Conservation (phyloP, 2,113 vertebrate genomes). For the Nipponia nippon region DNA sequence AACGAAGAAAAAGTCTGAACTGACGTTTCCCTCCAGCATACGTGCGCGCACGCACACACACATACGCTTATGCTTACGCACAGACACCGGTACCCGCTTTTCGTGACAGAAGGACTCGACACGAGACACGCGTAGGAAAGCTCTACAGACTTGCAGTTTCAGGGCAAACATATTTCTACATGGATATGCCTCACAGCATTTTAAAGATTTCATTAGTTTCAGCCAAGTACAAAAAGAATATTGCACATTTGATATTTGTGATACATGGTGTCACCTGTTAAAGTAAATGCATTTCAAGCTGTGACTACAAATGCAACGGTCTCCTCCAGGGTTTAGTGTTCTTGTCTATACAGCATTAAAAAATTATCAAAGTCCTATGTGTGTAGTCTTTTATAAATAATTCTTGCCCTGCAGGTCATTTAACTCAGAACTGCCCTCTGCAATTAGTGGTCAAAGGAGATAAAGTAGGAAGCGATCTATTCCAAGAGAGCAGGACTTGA, state of each 20-base stretch:
- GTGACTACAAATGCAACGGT: neutral
- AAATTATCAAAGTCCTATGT: neutral
- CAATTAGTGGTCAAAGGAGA: neutral
- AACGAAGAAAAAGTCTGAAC: neutral
- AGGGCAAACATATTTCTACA: neutral
- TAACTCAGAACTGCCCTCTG: conserved; percentile 1
- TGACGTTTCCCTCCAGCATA: neutral
- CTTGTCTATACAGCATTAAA: neutral
- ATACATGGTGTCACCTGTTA: neutral
- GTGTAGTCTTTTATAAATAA: neutral
- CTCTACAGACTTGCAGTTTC: neutral
- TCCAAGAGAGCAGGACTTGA: neutral
- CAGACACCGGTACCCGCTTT: rapidly evolving
- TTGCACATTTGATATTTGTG: neutral
- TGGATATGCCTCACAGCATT: neutral
- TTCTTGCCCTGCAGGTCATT: conserved; percentile 2
- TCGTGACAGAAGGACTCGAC: neutral
- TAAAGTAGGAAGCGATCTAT: neutral
- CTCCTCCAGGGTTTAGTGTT: neutral
- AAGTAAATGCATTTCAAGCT: neutral
- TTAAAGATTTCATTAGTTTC: neutral
- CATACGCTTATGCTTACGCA: neutral
- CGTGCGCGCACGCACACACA: neutral
- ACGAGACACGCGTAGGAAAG: neutral
- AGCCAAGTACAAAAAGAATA: neutral